These are phyloP conservation scores for Drosophila monieri DNA, from an alignment of 2,888 invertebrate genomes.

Conservation along the genomic window DNA sequence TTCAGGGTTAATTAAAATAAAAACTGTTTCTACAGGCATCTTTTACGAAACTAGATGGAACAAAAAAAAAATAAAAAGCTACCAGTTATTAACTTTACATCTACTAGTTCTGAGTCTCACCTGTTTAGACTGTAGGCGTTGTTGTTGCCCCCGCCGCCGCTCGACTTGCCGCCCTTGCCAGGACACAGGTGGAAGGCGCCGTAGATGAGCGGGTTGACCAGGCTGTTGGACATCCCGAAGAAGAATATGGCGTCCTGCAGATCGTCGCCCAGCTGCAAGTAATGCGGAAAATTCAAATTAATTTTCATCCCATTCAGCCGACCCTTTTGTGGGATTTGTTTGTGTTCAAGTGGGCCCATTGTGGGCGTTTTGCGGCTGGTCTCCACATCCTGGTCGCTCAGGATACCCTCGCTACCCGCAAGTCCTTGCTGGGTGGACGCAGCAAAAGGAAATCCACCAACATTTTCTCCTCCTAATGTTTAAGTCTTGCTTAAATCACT, in stretches of 20 bases:
- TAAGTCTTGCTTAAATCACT: background rate
- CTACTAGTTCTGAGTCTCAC: conserved; percentile 48
- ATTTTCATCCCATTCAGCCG: conserved; percentile 37
- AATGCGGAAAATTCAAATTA: conserved; percentile 40
- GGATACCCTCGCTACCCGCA: background rate
- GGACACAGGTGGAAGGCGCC: conserved; percentile 94
- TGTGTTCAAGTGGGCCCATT: conserved; percentile 18
- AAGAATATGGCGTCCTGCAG: conserved; percentile 91
- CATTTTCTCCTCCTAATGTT: background rate
- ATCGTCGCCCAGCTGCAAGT: conserved; percentile 88
- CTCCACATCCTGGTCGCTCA: background rate
- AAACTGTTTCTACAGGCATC: too few relatives aligned
- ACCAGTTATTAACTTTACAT: background rate
- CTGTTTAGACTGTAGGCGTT: conserved; percentile 82
- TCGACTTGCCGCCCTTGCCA: conserved; percentile 82
- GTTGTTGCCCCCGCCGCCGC: conserved; percentile 75
- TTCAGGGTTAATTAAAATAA: background rate
- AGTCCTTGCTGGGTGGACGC: background rate
- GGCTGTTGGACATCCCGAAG: conserved; percentile 94
- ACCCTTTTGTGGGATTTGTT: conserved; percentile 21
- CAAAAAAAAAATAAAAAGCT: background rate
- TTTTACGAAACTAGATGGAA: background rate
- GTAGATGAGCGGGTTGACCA: conserved; percentile 93
- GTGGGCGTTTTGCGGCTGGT: conserved; percentile 11
- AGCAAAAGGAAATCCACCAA: conserved; percentile 2